Evolutionary conservation across 2,113 vertebrate species (phyloP).

Genomic region (Caretta caretta): DNA sequence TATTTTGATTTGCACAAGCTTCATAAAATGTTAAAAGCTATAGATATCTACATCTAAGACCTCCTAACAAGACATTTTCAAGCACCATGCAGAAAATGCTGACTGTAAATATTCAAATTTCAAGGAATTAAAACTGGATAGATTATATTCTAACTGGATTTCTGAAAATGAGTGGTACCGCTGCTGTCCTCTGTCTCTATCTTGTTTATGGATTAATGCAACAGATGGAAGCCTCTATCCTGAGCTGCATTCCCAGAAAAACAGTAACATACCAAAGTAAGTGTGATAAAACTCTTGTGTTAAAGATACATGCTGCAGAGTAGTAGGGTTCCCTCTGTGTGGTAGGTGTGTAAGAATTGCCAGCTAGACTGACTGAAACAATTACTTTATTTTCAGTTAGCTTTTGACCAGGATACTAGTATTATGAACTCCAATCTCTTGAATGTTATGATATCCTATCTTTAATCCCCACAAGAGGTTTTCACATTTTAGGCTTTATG

Average conservation of each 20-base stretch:
- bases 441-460: neutral
- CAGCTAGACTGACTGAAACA: neutral
- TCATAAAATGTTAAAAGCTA: neutral
- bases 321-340: neutral
- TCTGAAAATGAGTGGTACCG: neutral
- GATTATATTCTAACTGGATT: neutral
- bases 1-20: neutral
- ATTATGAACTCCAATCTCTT: neutral
- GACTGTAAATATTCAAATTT: neutral
- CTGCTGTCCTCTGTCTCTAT: neutral
- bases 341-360: neutral
- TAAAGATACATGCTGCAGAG: neutral
- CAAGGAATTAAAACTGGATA: neutral
- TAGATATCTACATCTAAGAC: neutral
- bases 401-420: neutral
- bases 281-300: neutral
- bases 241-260: conserved; percentile 50
- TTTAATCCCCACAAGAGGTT: neutral
- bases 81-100: neutral
- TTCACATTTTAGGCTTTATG: neutral
- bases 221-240: neutral
- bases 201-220: conserved; percentile 20
- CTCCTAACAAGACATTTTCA: accelerated
- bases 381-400: neutral
- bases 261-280: conserved; percentile 60